Base-by-base conservation (phyloP, 2,797 vertebrate species). In the Malacoctenus gilli region DNA sequence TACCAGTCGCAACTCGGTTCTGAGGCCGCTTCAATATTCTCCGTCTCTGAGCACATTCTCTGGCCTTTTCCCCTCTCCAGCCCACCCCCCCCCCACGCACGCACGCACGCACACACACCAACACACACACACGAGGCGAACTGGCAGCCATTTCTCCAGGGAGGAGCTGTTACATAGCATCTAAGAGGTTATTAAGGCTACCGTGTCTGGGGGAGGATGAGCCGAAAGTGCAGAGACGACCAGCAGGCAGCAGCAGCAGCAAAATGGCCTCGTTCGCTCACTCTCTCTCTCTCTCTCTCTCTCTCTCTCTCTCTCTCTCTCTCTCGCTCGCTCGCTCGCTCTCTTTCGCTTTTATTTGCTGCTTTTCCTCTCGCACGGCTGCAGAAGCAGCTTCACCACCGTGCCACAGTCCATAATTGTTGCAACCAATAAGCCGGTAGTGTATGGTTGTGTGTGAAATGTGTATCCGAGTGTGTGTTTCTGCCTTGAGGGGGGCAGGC, bases 131-230 rank as follows among this genome's bases (percentile, higher is more conserved):
- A 53, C 1, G 12, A 59, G 43, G 28, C n/a, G 14, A 57, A 61
- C 60, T 48, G 63, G 59, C 54, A 68, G 51, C 37, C 54, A 53
- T 68, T 40, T 63, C 77, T 59, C 76, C 19, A 8, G 66, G 77
- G 79, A 85, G 51, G 59, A 67, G 66, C 70, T 47, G 72, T 71
- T 81, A 74, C 73, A 61, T 69, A 56, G 69, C 68, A 71, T 83
- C 50, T 65, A 65, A 81, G 67, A 81, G 72, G 68, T 82, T 81
- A 78, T 83, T 71, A 72, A 68, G 66, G 58, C 67, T 58, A 56
- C 60, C 36, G 52, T 54, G 61, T 71, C 64, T 62, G 53, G 51
- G 35, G 58, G 68, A 57, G 77, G 59, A 71, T 65, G 59, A 66
- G 66, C 68, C 57, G 52, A 71, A 74, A 69, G 75, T 59, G 74